A percentile compares a stretch with the other conserved stretches of the same genome.
phyloP scores from a whole-genome alignment of 1,140 invertebrate species.

The Zaprionus vittiger region DNA sequence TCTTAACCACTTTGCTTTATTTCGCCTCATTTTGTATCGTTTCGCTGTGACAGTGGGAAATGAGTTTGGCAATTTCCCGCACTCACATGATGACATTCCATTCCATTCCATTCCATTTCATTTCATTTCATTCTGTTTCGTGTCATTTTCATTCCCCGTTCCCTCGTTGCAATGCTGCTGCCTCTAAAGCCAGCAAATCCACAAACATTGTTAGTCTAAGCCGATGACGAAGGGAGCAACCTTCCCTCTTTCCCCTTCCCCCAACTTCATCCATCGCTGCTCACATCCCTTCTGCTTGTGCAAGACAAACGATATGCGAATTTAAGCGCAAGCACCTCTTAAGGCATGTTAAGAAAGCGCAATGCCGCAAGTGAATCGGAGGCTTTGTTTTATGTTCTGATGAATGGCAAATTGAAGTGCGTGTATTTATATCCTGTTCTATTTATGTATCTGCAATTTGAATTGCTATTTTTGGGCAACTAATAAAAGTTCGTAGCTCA shows the following conservation, averaged over 20 bases:
- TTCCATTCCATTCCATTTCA: slow-evolving; percentile 1
- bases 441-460: background rate
- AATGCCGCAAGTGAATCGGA: slow-evolving; percentile 28
- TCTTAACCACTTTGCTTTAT: slow-evolving; percentile 21
- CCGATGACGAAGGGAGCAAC: slow-evolving; percentile 22
- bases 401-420: background rate
- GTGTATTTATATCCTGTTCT: background rate
- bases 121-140: slow-evolving; percentile 3
- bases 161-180: slow-evolving; percentile 44
- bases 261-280: background rate
- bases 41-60: slow-evolving; percentile 62
- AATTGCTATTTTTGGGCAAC: background rate
- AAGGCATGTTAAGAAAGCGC: slow-evolving; percentile 34
- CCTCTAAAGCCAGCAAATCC: slow-evolving; percentile 48
- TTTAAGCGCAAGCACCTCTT: slow-evolving; percentile 66
- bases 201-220: slow-evolving; percentile 69
- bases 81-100: background rate
- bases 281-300: background rate
- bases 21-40: slow-evolving; percentile 22
- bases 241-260: background rate
- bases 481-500: background rate
- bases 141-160: slow-evolving; percentile 39
- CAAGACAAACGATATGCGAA: slow-evolving; percentile 71
- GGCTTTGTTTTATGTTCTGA: slow-evolving; percentile 25
- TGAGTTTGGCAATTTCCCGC: slow-evolving; percentile 57